Conservation (phyloP, 1,140 invertebrate genomes). For the Geopemphigus sp. region DNA sequence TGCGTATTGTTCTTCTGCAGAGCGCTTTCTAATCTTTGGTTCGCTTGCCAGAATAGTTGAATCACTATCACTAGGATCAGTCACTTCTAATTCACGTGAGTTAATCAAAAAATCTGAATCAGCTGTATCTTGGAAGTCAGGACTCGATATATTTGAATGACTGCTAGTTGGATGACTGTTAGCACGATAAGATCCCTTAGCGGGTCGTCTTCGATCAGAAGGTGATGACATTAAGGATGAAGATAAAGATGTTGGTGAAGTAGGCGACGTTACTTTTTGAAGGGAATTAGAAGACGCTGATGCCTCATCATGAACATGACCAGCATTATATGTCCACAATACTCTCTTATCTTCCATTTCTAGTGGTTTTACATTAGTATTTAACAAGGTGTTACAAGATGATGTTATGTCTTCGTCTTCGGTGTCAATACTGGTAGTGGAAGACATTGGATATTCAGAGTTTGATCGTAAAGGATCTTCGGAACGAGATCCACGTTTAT, state of each 20-base stretch:
- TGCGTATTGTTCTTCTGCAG: slow-evolving; percentile 51
- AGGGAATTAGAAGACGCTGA: slow-evolving; percentile 35
- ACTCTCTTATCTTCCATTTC: slow-evolving; percentile 63
- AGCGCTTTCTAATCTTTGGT: slow-evolving; percentile 57
- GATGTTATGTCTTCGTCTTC: slow-evolving; percentile 92
- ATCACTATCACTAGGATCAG: slow-evolving; percentile 82
- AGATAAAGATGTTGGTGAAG: slow-evolving; percentile 79
- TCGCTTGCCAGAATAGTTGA: slow-evolving; percentile 60
- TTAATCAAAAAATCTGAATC: slow-evolving; percentile 63
- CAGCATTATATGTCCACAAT: slow-evolving; percentile 86
- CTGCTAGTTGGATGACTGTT: slow-evolving; percentile 55
- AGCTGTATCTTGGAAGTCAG: slow-evolving; percentile 78
- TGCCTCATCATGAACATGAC: slow-evolving; percentile 16
- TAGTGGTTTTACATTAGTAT: slow-evolving; percentile 70
- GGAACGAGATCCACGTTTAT: slow-evolving; percentile 63
- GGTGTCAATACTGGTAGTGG: slow-evolving; percentile 82
- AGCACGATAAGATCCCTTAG: slow-evolving; percentile 1
- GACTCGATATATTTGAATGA: slow-evolving; percentile 83
- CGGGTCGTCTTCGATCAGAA: slow-evolving; percentile 2
- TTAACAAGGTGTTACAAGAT: slow-evolving; percentile 83
- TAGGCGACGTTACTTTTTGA: slow-evolving; percentile 60
- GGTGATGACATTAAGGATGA: slow-evolving; percentile 54
- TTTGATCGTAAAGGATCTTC: slow-evolving; percentile 76
- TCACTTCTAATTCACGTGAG: slow-evolving; percentile 71
- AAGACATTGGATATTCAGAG: slow-evolving; percentile 65